Conservation (phyloP, 2,113 vertebrate species). For the Nicator chloris region DNA sequence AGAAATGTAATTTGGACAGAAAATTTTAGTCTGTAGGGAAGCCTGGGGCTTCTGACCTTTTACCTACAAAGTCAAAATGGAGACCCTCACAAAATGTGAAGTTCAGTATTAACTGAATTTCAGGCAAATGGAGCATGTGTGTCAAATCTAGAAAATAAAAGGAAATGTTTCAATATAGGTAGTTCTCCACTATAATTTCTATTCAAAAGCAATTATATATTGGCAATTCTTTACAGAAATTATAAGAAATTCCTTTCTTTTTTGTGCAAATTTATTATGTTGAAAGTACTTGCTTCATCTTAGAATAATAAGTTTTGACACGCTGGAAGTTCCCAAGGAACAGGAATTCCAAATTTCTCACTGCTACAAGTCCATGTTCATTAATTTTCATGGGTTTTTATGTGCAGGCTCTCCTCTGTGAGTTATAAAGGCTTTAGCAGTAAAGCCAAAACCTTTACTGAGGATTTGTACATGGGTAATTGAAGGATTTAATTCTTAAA, state of each 20-base stretch:
- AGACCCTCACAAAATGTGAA: neutral
- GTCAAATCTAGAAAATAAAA: neutral
- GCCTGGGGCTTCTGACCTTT: neutral
- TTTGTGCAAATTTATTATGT: neutral
- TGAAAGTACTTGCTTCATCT: constrained; percentile 32
- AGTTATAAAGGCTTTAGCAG: constrained; percentile 40
- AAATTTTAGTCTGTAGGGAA: neutral
- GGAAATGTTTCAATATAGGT: neutral
- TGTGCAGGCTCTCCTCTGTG: constrained; percentile 36
- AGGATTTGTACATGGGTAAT: constrained; percentile 41
- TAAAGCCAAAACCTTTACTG: constrained; percentile 49
- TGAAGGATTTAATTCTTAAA: constrained; percentile 55
- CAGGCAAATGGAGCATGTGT: neutral
- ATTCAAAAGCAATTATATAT: neutral
- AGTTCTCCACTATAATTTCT: neutral
- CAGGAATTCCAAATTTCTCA: constrained; percentile 52
- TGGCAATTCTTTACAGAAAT: neutral
- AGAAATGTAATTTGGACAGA: neutral
- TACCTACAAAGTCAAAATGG: neutral
- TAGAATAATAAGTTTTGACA: constrained; percentile 56
- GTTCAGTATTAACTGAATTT: neutral
- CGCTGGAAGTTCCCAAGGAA: constrained; percentile 44
- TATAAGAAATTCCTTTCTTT: neutral
- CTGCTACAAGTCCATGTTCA: constrained; percentile 41
- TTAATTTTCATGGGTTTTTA: constrained; percentile 50